phyloP scores from a whole-genome alignment of 2,797 vertebrate species.

The Cephalopachus bancanus region DNA sequence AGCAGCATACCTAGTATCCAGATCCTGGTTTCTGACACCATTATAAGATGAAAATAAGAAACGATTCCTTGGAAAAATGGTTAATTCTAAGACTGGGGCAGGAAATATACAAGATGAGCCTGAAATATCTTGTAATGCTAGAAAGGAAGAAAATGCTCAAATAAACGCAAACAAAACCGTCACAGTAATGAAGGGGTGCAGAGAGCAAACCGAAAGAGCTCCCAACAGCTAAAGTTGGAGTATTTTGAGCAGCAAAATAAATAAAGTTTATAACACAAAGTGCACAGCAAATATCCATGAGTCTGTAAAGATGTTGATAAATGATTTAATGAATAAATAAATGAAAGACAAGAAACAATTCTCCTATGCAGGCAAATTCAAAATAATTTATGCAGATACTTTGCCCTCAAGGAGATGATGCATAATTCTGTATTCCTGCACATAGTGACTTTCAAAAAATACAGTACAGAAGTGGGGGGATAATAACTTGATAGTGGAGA shows the following conservation, averaged over 20 bases:
- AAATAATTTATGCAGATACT: conserved; percentile 38
- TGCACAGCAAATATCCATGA: conserved; percentile 38
- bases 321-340: conserved; percentile 46
- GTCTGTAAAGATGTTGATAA: conserved; percentile 9
- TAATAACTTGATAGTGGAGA: background rate
- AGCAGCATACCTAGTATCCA: background rate
- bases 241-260: conserved; percentile 28
- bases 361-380: background rate
- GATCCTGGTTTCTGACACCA: background rate
- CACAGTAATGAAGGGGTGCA: background rate
- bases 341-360: conserved; percentile 12
- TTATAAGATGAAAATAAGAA: background rate
- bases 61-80: background rate
- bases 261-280: conserved; percentile 23
- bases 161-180: background rate
- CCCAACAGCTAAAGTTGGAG: background rate
- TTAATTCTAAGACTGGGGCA: background rate
- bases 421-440: background rate
- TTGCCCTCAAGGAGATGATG: background rate
- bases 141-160: background rate
- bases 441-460: background rate
- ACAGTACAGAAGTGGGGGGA: background rate
- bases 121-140: background rate
- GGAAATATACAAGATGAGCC: background rate
- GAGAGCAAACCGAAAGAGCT: background rate